Conservation (phyloP, 2,888 invertebrate genomes). For the Muschampia plurimacula region DNA sequence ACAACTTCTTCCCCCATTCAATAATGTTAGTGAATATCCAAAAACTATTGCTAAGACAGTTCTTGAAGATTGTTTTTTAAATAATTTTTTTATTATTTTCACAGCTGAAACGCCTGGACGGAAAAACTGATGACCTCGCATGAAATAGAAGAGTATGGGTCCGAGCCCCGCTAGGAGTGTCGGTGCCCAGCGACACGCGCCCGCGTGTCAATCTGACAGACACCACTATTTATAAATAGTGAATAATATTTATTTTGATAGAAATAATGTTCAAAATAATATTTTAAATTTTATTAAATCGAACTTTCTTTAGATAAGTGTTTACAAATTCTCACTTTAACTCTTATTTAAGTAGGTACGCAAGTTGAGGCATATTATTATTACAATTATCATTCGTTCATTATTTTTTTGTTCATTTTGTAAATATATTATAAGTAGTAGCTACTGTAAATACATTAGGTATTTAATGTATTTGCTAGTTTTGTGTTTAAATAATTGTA, state of each 20-base stretch:
- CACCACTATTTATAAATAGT: slow-evolving; percentile 14
- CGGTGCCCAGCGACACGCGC: slow-evolving; percentile 49
- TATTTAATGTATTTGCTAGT: too few relatives aligned
- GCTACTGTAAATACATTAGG: too few relatives aligned
- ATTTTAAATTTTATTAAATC: not conserved
- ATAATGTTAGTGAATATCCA: too few relatives aligned
- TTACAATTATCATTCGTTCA: not conserved
- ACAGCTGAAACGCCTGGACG: slow-evolving; percentile 79
- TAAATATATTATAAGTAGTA: not conserved
- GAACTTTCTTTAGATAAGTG: not conserved
- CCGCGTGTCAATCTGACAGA: slow-evolving; percentile 8
- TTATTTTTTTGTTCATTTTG: not conserved
- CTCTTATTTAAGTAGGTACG: not conserved
- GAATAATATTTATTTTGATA: slow-evolving; percentile 15
- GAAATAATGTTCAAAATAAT: slow-evolving; percentile 3
- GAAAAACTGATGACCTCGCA: slow-evolving; percentile 77
- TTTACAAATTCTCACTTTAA: slow-evolving; percentile 7
- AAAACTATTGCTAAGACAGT: too few relatives aligned
- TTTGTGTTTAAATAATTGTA: too few relatives aligned
- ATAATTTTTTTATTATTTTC: slow-evolving; percentile 9
- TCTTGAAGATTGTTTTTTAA: too few relatives aligned
- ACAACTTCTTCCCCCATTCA: too few relatives aligned
- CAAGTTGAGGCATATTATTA: not conserved
- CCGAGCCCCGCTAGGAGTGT: slow-evolving; percentile 44
- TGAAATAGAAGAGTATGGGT: slow-evolving; percentile 54